These are phyloP conservation scores for Cacoxenus indagator DNA, from an alignment of 2,888 invertebrate genomes.

Conservation along the genomic window DNA sequence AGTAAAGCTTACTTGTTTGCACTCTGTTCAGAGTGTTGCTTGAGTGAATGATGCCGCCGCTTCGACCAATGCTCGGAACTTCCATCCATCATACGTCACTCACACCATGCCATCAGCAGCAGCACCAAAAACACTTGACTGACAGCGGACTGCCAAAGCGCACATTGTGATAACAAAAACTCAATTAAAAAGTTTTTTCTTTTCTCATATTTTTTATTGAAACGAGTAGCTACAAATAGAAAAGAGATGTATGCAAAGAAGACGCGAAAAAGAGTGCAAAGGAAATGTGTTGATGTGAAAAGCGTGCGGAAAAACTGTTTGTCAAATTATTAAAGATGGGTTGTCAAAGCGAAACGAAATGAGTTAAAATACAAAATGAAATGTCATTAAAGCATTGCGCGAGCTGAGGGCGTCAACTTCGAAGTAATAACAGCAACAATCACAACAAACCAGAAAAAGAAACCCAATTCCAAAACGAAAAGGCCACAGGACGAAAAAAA, in stretches of 20 bases:
- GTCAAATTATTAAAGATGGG: constrained; percentile 35
- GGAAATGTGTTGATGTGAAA: neutral
- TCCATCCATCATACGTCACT: too few relatives aligned
- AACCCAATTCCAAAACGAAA: too few relatives aligned
- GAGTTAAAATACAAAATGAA: constrained; percentile 7
- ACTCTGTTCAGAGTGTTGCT: too few relatives aligned
- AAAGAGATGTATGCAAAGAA: neutral
- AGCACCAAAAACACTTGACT: constrained; percentile 48
- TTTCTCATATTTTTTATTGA: constrained; percentile 57
- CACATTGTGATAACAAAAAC: constrained; percentile 55
- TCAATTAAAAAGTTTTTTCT: constrained; percentile 63
- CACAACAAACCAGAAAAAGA: too few relatives aligned
- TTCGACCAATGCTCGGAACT: neutral
- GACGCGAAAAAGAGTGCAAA: neutral
- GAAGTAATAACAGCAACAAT: too few relatives aligned
- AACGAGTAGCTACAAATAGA: constrained; percentile 22
- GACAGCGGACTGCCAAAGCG: constrained; percentile 45
- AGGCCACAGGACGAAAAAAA: too few relatives aligned
- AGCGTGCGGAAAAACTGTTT: constrained; percentile 58
- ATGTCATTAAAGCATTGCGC: neutral
- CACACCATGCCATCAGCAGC: neutral
- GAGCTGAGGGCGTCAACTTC: too few relatives aligned
- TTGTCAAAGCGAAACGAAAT: constrained; percentile 9
- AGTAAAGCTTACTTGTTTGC: too few relatives aligned
- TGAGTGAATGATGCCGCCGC: too few relatives aligned